Evolutionary conservation across 2,113 vertebrate species (phyloP), one percentile per base, ranked within the genome.

Genomic region (Zingel zingel): DNA sequence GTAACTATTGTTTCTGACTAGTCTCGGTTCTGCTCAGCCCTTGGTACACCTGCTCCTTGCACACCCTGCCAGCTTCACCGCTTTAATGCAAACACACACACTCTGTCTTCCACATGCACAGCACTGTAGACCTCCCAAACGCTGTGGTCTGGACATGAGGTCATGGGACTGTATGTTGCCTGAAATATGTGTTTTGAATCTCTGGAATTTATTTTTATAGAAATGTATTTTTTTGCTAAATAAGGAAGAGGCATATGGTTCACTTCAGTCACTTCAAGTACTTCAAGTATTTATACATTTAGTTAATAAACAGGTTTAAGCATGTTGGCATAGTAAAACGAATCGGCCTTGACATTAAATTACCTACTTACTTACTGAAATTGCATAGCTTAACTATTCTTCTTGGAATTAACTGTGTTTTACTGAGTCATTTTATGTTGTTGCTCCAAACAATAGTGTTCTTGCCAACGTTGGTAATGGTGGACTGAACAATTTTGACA

Each of bases 121-220:
- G 27, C 16, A 21, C 56, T 13, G 45, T 27, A 72, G 89, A 91
- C 88, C 86, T 91, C 78, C 82, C 76, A 90, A 54, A 86, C 33
- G 5, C 78, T 61, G 13, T 50, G 43, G 85, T 82, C 77, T 89
- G 77, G 66, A 81, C 72, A 84, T 77, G 74, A 76, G 74, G 68
- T 90, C 70, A 86, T 74, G 6, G 45, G 73, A 57, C 45, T 74
- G 23, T 58, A 84, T 66, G 51, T 53, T 63, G 58, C 67, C 64
- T 80, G 16, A 82, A 84, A 84, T 81, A 81, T 74, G 23, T 72
- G 74, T 63, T 85, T 76, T 85, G 48, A 66, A 85, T 91, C 61
- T 57, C 48, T 21, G 70, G 77, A 72, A 71, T 79, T 67, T 61
- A 66, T 83, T 67, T 43, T 74, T 59, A 74, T 62, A 66, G 27